Conservation (phyloP, 2,113 vertebrate species). For the Heterocephalus glaber region DNA sequence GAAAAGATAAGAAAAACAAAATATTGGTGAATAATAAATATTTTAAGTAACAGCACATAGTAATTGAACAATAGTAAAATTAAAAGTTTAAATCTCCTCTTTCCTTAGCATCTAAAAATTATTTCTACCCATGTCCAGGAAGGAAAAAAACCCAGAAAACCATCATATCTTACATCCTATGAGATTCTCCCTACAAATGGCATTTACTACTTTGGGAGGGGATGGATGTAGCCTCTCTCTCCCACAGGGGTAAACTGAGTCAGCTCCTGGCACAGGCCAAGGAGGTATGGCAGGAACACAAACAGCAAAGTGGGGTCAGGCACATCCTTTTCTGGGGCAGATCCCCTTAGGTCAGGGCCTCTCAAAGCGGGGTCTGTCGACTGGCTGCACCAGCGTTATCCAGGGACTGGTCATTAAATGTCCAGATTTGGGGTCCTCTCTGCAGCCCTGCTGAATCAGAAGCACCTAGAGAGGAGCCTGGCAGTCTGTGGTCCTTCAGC, state of each 20-base stretch:
- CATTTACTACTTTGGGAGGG: background rate
- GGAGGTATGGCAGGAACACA: background rate
- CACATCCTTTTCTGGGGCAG: slow-evolving; percentile 10
- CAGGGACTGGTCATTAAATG: background rate
- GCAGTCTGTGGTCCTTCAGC: background rate
- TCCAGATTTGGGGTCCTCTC: background rate
- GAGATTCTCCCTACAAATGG: background rate
- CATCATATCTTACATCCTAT: background rate
- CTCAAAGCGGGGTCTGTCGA: background rate
- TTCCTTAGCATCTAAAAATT: background rate
- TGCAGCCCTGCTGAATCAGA: background rate
- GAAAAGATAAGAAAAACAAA: background rate
- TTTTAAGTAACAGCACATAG: background rate
- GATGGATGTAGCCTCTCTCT: background rate
- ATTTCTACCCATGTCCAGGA: background rate
- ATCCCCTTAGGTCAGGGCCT: background rate
- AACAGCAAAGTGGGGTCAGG: background rate
- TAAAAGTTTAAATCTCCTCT: background rate
- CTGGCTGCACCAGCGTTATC: too few relatives aligned
- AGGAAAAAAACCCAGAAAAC: background rate
- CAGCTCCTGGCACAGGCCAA: background rate
- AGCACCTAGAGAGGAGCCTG: background rate
- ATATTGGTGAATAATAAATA: background rate
- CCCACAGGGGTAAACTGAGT: background rate
- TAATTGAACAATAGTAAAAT: background rate